Conservation (phyloP, 1,140 invertebrate genomes). For the Octopus sinensis region DNA sequence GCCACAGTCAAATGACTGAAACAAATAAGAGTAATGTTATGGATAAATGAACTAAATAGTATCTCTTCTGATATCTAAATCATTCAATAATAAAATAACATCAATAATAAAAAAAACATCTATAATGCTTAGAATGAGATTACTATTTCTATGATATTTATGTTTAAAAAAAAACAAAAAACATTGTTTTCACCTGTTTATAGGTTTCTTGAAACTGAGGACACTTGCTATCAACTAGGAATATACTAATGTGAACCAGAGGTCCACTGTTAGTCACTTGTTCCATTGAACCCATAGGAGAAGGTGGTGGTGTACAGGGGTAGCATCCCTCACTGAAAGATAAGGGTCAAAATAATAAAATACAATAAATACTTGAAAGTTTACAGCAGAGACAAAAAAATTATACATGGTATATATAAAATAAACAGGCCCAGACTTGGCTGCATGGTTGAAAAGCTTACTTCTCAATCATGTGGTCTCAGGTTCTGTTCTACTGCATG, state of each 20-base stretch:
- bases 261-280: constrained; percentile 30
- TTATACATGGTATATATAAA: too few relatives aligned
- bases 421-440: too few relatives aligned
- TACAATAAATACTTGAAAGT: too few relatives aligned
- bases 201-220: constrained; percentile 64
- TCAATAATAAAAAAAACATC: not conserved
- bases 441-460: too few relatives aligned
- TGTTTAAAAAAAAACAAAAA: not conserved
- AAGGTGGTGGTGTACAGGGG: constrained; percentile 73
- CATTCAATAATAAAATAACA: not conserved
- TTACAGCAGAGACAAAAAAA: too few relatives aligned
- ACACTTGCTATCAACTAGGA: constrained; percentile 63
- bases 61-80: too few relatives aligned
- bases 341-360: not conserved
- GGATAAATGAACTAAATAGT: too few relatives aligned
- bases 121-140: not conserved
- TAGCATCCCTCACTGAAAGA: constrained; percentile 35
- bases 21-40: too few relatives aligned
- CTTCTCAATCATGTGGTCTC: too few relatives aligned
- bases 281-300: constrained; percentile 56
- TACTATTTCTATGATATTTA: too few relatives aligned
- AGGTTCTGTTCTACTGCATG: too few relatives aligned
- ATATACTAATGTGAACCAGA: constrained; percentile 65
- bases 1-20: too few relatives aligned
- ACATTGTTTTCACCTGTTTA: constrained; percentile 56